Base-by-base conservation (phyloP, 2,113 vertebrate genomes). In the Corynorhinus townsendii region DNA sequence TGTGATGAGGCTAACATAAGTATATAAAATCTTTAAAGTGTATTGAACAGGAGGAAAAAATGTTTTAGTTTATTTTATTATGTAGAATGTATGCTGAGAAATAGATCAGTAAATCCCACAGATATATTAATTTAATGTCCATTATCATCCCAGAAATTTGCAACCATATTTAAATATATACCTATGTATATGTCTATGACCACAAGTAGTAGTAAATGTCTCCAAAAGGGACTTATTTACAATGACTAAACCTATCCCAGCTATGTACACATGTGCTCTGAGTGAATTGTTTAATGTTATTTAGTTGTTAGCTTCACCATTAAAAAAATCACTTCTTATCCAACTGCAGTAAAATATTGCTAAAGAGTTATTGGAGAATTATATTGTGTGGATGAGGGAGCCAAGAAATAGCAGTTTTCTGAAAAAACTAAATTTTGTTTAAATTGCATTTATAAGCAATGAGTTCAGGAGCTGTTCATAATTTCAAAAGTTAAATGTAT, bases 61-160 rank as follows among this genome's bases (percentile, higher is more conserved):
- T 26, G 15, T 62, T 84, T 94, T 90, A n/a, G n/a, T 56, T 24
- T 35, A 11, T 76, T 76, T 77, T 52, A 89, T 86, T 82, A 47
- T 81, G 26, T 81, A 82, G 40, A 77, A n/a, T 52, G 82, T n/a
- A 88, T 69, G 64, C 7, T 92, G 30, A n/a, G 68, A 80, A 83
- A 73, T 33, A 33, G 35, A 84, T 33, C 56, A 62, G 3, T 62
- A 22, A 89, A 75, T 24, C 6, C 30, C 56, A 59, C 7, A 77
- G 40, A 38, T 15, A 33, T 73, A 49, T 38, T 91, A 81, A 85
- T 12, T 47, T 79, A 77, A 16, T 73, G 2, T 82, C 3, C 11
- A 45, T 86, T 86, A 30, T 86, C 38, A 83, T 84, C 16, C 28
- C 91, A 17, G 28, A 88, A 95, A 89, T 45, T 93, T 91, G 43